Evolutionary conservation across 2,113 vertebrate species (phyloP).

Genomic region (Carassius auratus): DNA sequence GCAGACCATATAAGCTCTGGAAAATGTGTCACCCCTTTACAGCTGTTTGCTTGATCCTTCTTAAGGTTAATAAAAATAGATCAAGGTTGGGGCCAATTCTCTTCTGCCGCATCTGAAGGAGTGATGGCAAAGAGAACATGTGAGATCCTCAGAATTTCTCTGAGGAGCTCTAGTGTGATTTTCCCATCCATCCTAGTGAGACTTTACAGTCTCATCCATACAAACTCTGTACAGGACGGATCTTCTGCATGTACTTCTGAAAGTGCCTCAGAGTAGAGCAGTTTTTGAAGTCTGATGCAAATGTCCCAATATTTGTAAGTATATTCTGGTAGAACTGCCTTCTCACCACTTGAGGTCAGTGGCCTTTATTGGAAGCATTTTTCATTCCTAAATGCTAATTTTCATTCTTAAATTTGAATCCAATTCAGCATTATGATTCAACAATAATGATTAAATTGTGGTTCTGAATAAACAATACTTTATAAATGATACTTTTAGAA

Average conservation of each 20-base stretch:
- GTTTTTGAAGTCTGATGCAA: background rate
- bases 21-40: background rate
- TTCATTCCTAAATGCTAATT: too few species aligned
- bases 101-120: background rate
- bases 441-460: background rate
- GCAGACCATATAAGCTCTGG: background rate
- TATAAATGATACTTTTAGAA: too few species aligned
- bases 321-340: background rate
- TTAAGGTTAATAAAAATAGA: conserved; percentile 15
- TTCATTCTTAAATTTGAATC: too few species aligned
- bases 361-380: too few species aligned
- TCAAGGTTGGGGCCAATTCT: background rate
- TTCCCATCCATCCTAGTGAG: background rate
- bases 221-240: background rate
- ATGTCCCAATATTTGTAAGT: background rate
- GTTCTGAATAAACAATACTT: too few species aligned
- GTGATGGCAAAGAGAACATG: background rate
- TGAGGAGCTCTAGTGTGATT: background rate
- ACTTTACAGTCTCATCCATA: background rate
- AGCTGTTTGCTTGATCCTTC: background rate
- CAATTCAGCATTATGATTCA: background rate
- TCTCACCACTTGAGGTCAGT: too few species aligned
- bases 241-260: background rate
- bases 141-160: background rate
- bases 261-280: background rate